A percentile compares a stretch with the other conserved stretches of the same genome.
Evolutionary conservation across 2,797 vertebrate species (phyloP).

Genomic region (Crocodylus rhombifer): DNA sequence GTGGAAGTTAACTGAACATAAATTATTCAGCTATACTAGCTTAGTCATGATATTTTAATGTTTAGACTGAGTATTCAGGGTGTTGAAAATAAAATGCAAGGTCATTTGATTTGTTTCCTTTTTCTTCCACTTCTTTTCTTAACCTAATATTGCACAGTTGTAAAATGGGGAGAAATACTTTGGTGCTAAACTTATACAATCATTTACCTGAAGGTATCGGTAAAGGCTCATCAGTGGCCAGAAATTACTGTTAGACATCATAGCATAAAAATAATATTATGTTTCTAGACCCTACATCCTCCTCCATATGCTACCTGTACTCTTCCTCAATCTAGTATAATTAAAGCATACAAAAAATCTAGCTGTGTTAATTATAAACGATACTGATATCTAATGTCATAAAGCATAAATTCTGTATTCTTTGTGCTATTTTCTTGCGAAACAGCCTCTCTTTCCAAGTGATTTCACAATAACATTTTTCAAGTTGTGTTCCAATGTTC

Average conservation of each 20-base stretch:
- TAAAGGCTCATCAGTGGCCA: conserved; percentile 32
- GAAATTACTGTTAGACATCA: background rate
- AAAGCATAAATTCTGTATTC: background rate
- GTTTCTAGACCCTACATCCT: conserved; percentile 5
- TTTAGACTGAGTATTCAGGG: conserved; percentile 26
- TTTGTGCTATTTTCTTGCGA: background rate
- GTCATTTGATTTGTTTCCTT: background rate
- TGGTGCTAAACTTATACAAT: conserved; percentile 25
- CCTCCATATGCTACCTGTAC: conserved; percentile 25
- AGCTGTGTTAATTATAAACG: background rate
- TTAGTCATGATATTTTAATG: background rate
- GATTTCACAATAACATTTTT: background rate
- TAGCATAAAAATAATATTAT: conserved; percentile 48
- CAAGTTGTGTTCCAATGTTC: background rate
- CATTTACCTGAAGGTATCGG: background rate
- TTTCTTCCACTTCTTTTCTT: conserved; percentile 26
- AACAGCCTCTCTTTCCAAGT: background rate
- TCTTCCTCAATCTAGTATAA: conserved; percentile 13
- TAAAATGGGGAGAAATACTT: background rate
- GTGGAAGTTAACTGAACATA: background rate
- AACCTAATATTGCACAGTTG: background rate
- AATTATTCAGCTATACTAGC: background rate
- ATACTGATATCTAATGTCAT: background rate
- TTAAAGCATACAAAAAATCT: background rate
- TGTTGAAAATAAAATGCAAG: conserved; percentile 13